Conservation (phyloP, 2,113 vertebrate species). For the sheep (Ovis aries) region DNA sequence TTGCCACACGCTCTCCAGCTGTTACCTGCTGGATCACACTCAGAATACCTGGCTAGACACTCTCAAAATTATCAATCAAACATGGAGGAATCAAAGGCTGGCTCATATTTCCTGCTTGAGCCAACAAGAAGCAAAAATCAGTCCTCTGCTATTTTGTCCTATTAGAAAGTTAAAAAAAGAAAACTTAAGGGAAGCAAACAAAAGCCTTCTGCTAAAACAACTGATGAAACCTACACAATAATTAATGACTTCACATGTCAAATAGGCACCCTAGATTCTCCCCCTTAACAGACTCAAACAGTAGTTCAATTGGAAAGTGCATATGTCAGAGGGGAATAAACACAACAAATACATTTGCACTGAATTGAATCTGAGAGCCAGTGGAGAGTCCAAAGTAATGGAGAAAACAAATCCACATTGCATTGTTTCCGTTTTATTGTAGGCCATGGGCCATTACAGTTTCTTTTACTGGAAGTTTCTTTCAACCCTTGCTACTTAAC, state of each 20-base stretch:
- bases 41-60: constrained; percentile 81
- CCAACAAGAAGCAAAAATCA: constrained; percentile 82
- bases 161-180: constrained; percentile 6
- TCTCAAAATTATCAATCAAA: constrained; percentile 79
- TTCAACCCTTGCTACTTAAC: neutral
- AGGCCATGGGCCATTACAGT: neutral
- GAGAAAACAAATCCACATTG: neutral
- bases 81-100: constrained; percentile 44
- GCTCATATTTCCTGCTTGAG: constrained; percentile 70
- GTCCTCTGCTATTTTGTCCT: constrained; percentile 59
- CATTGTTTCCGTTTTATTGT: constrained; percentile 6
- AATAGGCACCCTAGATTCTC: constrained; percentile 53
- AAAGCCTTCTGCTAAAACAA: constrained; percentile 65
- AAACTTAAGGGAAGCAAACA: constrained; percentile 71
- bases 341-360: neutral
- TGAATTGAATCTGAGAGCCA: neutral
- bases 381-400: neutral
- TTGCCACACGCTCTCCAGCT: constrained; percentile 77
- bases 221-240: constrained; percentile 42
- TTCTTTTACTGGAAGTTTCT: neutral
- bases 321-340: neutral
- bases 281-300: constrained; percentile 22
- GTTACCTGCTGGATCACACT: constrained; percentile 81
- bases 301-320: constrained; percentile 54
- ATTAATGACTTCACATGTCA: constrained; percentile 70